Evolutionary conservation across 2,888 invertebrate genomes (phyloP), one percentile per base, ranked within the genome.

Genomic region (Laothoe populi): DNA sequence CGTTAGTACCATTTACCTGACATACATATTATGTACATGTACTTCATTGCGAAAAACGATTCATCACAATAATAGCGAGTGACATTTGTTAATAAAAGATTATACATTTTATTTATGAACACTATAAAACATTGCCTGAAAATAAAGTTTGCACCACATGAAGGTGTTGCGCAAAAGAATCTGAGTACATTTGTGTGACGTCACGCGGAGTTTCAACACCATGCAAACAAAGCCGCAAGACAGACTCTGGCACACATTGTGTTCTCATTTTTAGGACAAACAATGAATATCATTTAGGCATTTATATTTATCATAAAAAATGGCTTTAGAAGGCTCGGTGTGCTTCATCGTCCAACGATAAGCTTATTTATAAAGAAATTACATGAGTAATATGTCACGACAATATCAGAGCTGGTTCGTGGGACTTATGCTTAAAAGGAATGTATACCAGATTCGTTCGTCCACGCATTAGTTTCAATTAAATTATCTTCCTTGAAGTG

Each of bases 171-270:
- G 82, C 71, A 81, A 84, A 38, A 70, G 71, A 70, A 70, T 68
- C 64, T 72, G 64, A 73, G 71, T 74, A 71, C 74, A 77, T 70
- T 65, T 72, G 70, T 63, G 70, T 86, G 88, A 88, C 86, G 87
- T 89, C 88, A 86, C 74, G 78, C 63, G 66, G 66, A 71, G 83
- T 90, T 90, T 84, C 90, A 81, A 84, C 88, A 90, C 74, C 76
- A 74, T 73, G 75, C 79, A 86, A 87, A 91, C 89, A 88, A 82
- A 83, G 85, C 77, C 77, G 67, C 77, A 74, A 75, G 68, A 76
- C 73, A 74, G 74, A 67, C 75, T 74, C 72, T 73, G 75, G 75
- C 77, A 72, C 78, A 78, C 75, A 77, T 77, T 78, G 79, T 84
- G 87, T 76, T 80, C 90, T 82, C 88, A 86, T 86, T 90, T 84